Conservation (phyloP, 2,888 invertebrate species). For the Beris morrisii region DNA sequence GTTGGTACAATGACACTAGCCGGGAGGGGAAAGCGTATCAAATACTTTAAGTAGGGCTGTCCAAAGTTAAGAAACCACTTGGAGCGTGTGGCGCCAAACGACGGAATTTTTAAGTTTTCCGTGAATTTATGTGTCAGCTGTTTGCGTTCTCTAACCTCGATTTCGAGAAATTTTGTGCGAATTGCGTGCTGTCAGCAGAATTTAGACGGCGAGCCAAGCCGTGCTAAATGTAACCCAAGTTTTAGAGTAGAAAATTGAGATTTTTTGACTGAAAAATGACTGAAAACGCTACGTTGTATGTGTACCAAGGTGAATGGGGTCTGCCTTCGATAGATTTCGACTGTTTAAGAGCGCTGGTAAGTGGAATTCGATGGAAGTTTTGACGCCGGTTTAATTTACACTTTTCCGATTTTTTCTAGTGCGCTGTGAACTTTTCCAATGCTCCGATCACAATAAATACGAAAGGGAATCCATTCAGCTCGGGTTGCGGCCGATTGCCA, state of each 20-base stretch:
- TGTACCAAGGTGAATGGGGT: constrained; percentile 87
- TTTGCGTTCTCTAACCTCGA: too few species aligned
- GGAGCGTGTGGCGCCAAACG: too few species aligned
- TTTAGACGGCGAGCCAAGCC: background rate
- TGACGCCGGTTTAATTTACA: background rate
- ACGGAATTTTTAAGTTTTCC: too few species aligned
- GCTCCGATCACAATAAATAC: constrained; percentile 72
- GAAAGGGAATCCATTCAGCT: constrained; percentile 70
- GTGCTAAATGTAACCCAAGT: background rate
- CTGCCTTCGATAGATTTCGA: constrained; percentile 82
- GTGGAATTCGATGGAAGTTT: constrained; percentile 40
- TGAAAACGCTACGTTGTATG: constrained; percentile 62
- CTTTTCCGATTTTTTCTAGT: constrained; percentile 53
- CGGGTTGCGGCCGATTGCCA: constrained; percentile 73
- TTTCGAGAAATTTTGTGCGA: too few species aligned
- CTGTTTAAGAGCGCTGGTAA: constrained; percentile 80
- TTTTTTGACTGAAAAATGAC: constrained; percentile 44
- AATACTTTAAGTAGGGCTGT: too few species aligned
- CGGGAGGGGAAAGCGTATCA: too few species aligned
- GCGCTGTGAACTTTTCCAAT: constrained; percentile 73
- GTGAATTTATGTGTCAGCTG: too few species aligned
- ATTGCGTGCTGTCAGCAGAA: background rate
- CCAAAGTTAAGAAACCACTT: too few species aligned
- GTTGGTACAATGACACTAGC: too few species aligned
- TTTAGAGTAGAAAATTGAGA: background rate